Conservation (phyloP, 2,797 vertebrate genomes). For the Xyrichtys novacula region DNA sequence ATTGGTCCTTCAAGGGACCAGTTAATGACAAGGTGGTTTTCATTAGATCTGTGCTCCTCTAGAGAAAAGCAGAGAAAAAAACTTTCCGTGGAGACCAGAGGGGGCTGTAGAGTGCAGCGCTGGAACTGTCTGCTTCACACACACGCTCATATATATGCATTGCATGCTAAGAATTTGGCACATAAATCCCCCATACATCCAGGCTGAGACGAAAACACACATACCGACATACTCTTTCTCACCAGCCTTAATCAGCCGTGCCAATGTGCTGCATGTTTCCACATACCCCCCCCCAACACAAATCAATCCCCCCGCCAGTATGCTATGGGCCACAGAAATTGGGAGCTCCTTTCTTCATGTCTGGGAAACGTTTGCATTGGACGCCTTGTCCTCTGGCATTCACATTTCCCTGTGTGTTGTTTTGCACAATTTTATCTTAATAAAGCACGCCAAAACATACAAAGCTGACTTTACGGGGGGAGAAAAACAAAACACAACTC, state of each 20-base stretch:
- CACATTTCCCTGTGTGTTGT: slow-evolving; percentile 53
- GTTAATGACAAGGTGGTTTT: slow-evolving; percentile 79
- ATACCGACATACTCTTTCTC: slow-evolving; percentile 38
- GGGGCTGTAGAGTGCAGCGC: slow-evolving; percentile 44
- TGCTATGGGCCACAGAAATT: slow-evolving; percentile 45
- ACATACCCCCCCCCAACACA: slow-evolving; percentile 24
- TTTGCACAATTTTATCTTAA: slow-evolving; percentile 65
- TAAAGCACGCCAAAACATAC: slow-evolving; percentile 60
- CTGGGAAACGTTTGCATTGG: slow-evolving; percentile 67
- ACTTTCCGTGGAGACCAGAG: slow-evolving; percentile 56
- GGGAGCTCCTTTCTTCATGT: slow-evolving; percentile 53
- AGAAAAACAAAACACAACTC: slow-evolving; percentile 10
- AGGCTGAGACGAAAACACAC: slow-evolving; percentile 26
- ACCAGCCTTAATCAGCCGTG: slow-evolving; percentile 58
- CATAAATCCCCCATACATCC: slow-evolving; percentile 16
- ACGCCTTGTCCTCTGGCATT: slow-evolving; percentile 52
- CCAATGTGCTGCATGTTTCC: slow-evolving; percentile 56
- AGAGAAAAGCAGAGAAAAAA: slow-evolving; percentile 55
- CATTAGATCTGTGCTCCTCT: slow-evolving; percentile 72
- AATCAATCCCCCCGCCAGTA: slow-evolving; percentile 58
- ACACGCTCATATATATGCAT: slow-evolving; percentile 38
- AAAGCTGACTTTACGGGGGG: slow-evolving; percentile 30
- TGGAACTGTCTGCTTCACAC: slow-evolving; percentile 31
- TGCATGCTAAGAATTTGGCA: slow-evolving; percentile 57
- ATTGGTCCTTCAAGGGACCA: slow-evolving; percentile 55